Conservation (phyloP, 2,113 vertebrate genomes). For the Catharus bicknelli region DNA sequence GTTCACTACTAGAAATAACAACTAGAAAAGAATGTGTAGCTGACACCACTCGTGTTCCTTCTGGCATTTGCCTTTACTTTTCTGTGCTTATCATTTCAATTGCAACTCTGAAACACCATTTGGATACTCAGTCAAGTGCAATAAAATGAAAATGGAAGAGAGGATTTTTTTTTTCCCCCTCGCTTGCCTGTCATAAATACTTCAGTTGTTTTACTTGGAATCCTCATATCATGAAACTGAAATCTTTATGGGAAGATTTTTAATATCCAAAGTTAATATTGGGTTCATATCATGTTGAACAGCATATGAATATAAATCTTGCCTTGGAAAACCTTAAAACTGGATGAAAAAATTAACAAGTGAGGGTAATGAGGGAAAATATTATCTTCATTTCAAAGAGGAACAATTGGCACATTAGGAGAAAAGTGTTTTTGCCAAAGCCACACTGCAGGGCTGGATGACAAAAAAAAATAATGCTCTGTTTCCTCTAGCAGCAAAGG, state of each 20-base stretch:
- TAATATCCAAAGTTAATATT: background rate
- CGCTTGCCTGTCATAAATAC: background rate
- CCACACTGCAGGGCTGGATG: background rate
- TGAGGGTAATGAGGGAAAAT: background rate
- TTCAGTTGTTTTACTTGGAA: background rate
- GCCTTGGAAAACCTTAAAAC: background rate
- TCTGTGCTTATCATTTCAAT: constrained; percentile 23
- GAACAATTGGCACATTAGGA: background rate
- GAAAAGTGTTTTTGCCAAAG: background rate
- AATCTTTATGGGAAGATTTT: constrained; percentile 4
- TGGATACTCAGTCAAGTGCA: constrained; percentile 33
- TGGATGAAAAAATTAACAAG: background rate
- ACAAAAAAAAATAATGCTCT: background rate
- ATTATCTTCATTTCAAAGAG: background rate
- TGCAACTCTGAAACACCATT: constrained; percentile 44
- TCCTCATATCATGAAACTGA: background rate
- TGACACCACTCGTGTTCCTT: background rate
- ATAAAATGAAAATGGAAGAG: constrained; percentile 51
- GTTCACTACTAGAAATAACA: constrained; percentile 42
- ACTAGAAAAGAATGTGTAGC: constrained; percentile 4
- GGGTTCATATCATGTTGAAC: background rate
- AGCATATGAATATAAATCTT: background rate
- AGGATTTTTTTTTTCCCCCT: background rate
- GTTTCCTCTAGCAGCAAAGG: background rate
- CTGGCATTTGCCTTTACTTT: constrained; percentile 20